phyloP scores from a whole-genome alignment of 2,888 invertebrate genomes.

The Philaethria dido region DNA sequence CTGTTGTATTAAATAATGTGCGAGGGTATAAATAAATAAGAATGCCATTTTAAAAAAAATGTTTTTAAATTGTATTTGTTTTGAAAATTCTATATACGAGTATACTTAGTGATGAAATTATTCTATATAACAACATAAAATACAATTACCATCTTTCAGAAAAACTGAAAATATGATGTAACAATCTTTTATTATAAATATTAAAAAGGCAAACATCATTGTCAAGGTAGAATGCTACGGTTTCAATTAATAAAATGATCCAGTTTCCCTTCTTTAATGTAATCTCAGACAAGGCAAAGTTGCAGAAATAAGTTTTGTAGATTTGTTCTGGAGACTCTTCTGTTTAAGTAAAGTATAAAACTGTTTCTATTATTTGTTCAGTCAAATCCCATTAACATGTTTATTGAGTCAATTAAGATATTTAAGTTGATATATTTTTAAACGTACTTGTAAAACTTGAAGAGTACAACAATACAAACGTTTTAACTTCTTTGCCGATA shows the following conservation, averaged over 20 bases:
- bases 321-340: slow-evolving; percentile 33
- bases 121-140: neutral
- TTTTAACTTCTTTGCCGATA: too few relatives aligned
- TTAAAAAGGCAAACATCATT: slow-evolving; percentile 4
- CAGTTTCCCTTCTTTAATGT: slow-evolving; percentile 30
- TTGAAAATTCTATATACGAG: too few relatives aligned
- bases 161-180: neutral
- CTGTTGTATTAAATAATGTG: too few relatives aligned
- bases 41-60: too few relatives aligned
- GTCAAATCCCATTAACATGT: slow-evolving; percentile 27
- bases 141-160: neutral
- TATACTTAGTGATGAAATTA: too few relatives aligned
- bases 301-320: slow-evolving; percentile 33
- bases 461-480: too few relatives aligned
- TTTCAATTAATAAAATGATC: slow-evolving; percentile 36
- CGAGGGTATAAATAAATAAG: too few relatives aligned
- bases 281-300: slow-evolving; percentile 30
- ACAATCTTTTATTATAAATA: neutral
- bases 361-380: slow-evolving; percentile 37
- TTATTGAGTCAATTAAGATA: slow-evolving; percentile 36
- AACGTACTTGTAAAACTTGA: neutral
- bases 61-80: too few relatives aligned
- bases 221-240: slow-evolving; percentile 12
- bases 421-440: slow-evolving; percentile 24
- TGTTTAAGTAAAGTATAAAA: slow-evolving; percentile 38